A percentile compares a stretch with the other conserved stretches of the same genome.
phyloP scores from a whole-genome alignment of 2,797 vertebrate genomes.

The Ceyx erithaca region DNA sequence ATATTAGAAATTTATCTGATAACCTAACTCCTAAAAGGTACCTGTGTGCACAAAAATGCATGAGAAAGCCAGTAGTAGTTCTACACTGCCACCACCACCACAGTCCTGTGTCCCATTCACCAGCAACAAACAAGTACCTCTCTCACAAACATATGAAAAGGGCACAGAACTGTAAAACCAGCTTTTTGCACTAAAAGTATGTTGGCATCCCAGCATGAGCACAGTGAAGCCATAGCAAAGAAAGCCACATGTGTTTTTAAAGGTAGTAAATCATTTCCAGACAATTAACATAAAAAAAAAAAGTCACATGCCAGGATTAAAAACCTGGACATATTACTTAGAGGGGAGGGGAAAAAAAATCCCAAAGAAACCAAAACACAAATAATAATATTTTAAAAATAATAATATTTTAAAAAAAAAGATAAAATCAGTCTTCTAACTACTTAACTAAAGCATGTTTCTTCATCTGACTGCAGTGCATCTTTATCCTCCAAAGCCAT shows the following conservation, averaged over 20 bases:
- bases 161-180: neutral
- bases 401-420: neutral
- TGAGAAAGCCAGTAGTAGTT: neutral
- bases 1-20: neutral
- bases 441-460: neutral
- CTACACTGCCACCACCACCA: neutral
- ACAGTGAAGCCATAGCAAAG: neutral
- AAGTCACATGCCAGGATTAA: neutral
- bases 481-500: neutral
- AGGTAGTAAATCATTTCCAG: neutral
- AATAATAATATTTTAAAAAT: neutral
- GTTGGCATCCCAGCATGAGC: neutral
- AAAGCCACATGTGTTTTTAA: neutral
- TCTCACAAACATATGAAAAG: neutral
- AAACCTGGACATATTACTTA: neutral
- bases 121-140: neutral
- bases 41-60: neutral
- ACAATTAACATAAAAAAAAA: neutral
- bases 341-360: too few species aligned
- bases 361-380: neutral
- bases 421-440: neutral
- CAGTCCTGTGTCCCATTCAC: accelerated
- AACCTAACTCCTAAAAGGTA: neutral
- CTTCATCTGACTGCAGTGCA: neutral
- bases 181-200: neutral